Evolutionary conservation across 1,140 invertebrate species (phyloP), one percentile per base, ranked within the genome.

Genomic region (Bombus pyrosoma): DNA sequence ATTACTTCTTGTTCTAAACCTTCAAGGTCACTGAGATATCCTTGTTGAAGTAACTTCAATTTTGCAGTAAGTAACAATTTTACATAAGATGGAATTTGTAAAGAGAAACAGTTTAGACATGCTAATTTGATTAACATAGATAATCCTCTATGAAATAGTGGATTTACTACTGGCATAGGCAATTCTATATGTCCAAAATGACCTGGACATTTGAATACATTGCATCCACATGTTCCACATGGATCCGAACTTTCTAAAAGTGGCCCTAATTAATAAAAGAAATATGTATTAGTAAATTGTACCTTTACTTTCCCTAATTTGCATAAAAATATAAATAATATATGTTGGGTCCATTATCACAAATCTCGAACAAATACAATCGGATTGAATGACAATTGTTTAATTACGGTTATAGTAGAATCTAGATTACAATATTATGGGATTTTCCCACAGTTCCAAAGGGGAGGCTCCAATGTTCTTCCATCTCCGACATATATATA

Each of bases 171-270:
- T 13, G 98, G 97, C 8, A 99, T 94, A 6, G 98, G 98, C n/a
- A 99, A 95, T 84, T 97, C 97, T 85, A 99, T 99, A 92, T 99
- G 98, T 0, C 99, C 99, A 95, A 99, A 97, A 95, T 99, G 99
- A 8, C 99, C 99, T 2, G 97, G 96, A 95, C 99, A 99, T 83
- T 96, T 95, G 22, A 95, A 89, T n/a, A 96, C 91, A 86, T 95
- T 96, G 83, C 97, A 96, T 12, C 96, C 96, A 95, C 99, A 99
- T 28, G 98, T 99, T 22, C 94, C 94, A 95, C 99, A 99, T 13
- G 96, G 95, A 83, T 98, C 97, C 92, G 96, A 95, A 86, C 95
- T 95, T 5, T 96, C 96, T 68, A 95, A 95, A 8, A 96, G 86
- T 8, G 97, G 96, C 10, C 97, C 97, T 96, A 77, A 18, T 64